Percentiles rank a stretch among this genome's conserved stretches.
Evolutionary conservation across 2,797 vertebrate species (phyloP).

Genomic region (Sebastes melanostomus): DNA sequence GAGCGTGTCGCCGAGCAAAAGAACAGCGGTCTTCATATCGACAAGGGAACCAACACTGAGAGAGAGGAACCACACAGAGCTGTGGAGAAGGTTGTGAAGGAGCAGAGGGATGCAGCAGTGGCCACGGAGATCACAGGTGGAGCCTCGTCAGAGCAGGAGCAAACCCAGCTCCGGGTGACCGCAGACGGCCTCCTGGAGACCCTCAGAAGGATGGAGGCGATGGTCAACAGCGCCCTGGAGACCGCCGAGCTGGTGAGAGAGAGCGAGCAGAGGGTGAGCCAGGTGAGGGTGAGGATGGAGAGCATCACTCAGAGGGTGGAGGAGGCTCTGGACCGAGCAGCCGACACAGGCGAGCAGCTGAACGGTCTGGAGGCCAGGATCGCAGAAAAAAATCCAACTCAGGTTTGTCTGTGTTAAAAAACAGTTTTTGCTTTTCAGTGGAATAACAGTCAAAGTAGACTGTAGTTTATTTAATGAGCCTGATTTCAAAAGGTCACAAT

Average conservation of each 20-base stretch:
- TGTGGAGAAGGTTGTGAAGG: constrained; percentile 32
- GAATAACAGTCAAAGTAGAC: neutral
- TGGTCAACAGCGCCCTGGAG: constrained; percentile 65
- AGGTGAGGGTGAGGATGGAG: constrained; percentile 62
- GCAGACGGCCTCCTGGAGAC: constrained; percentile 62
- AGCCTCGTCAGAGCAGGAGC: constrained; percentile 26
- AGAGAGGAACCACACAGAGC: constrained; percentile 19
- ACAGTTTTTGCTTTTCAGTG: neutral
- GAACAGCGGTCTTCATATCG: constrained; percentile 21
- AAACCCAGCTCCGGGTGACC: constrained; percentile 29
- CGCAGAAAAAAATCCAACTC: constrained; percentile 7
- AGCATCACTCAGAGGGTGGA: constrained; percentile 70
- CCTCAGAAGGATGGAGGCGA: constrained; percentile 66
- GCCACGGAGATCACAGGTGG: neutral
- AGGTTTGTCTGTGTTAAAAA: constrained; percentile 50
- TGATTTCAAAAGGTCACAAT: neutral
- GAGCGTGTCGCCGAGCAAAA: constrained; percentile 36
- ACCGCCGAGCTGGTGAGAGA: constrained; percentile 61
- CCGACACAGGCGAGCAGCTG: constrained; percentile 58
- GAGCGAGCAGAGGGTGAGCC: constrained; percentile 66
- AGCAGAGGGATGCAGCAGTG: constrained; percentile 58
- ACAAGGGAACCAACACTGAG: constrained; percentile 58
- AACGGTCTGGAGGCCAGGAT: constrained; percentile 47
- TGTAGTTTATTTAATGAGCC: neutral
- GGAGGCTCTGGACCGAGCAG: constrained; percentile 60